Conservation (phyloP, 1,140 invertebrate genomes). For the Triops longicaudatus region DNA sequence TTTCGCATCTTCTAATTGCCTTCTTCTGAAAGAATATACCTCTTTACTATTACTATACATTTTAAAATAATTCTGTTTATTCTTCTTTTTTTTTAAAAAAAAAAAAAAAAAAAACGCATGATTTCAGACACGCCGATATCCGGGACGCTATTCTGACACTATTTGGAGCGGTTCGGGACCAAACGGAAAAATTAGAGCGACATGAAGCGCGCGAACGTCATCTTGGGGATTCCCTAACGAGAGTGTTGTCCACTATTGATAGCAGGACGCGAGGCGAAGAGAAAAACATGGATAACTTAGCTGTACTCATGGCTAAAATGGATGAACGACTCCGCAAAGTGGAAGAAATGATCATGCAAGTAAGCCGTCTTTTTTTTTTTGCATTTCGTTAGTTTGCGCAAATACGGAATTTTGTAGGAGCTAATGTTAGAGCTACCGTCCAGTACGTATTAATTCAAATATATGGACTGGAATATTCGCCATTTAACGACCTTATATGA, state of each 20-base stretch:
- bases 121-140: constrained; percentile 62
- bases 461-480: too few relatives aligned
- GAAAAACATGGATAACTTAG: constrained; percentile 45
- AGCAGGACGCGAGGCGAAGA: constrained; percentile 54
- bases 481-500: too few relatives aligned
- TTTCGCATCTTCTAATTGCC: too few relatives aligned
- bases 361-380: neutral
- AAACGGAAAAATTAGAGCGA: constrained; percentile 71
- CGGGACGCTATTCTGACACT: constrained; percentile 69
- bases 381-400: neutral
- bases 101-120: too few relatives aligned
- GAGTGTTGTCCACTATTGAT: constrained; percentile 57
- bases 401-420: neutral
- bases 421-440: too few relatives aligned
- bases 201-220: constrained; percentile 72
- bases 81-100: too few relatives aligned
- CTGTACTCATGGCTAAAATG: constrained; percentile 31
- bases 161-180: constrained; percentile 65
- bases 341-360: constrained; percentile 31
- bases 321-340: constrained; percentile 33
- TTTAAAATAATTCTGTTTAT: too few relatives aligned
- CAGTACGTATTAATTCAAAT: too few relatives aligned
- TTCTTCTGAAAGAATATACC: too few relatives aligned
- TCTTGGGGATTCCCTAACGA: constrained; percentile 67
- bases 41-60: too few relatives aligned